Evolutionary conservation across 2,888 invertebrate species (phyloP), one percentile per base, ranked within the genome.

Genomic region (Corythucha ciliata): DNA sequence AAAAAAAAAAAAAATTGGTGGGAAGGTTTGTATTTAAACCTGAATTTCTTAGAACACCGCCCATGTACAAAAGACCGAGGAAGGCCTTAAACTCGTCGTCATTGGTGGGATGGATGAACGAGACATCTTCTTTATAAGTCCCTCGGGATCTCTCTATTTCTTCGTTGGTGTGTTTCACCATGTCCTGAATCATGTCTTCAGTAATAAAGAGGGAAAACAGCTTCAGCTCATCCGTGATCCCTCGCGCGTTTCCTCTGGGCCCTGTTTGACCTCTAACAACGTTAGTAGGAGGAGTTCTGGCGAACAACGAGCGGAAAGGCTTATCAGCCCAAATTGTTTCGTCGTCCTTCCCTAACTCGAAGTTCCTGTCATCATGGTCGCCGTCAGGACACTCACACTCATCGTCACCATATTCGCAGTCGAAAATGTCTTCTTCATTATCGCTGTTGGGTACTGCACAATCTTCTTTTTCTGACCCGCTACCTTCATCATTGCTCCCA

Each of bases 151-250:
- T 1, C 12, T 42, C 25, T n/a, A 42, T 42, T 14, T 42, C 16
- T 5, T 14, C 4, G 16, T 42, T 42, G 5, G 42, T 42, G 16
- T 26, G 16, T 10, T 12, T 22, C 7, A 52, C 48, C 20, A 52
- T 52, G 4, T 22, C 20, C 21, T 33, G 20, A 18, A 52, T 41
- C 40, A 52, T 48, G 6, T 48, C 36, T n/a, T 40, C 16, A 20
- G 7, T 33, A 2, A 52, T 18, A 21, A 52, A 41, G 1, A 47
- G 21, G 3, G 42, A 42, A 7, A 42, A 42, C 4, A 42, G 20
- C 14, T 42, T 10, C 8, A 16, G 10, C 8, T 26, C 26, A 18
- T 25, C 16, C 4, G 16, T 26, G 7, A 25, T 16, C 4, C 25
- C 16, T 4, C 18, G 12, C 14, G 42, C 42, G 1, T 26, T 18